Conservation (phyloP, 2,797 vertebrate genomes). For the Pristis pectinata region DNA sequence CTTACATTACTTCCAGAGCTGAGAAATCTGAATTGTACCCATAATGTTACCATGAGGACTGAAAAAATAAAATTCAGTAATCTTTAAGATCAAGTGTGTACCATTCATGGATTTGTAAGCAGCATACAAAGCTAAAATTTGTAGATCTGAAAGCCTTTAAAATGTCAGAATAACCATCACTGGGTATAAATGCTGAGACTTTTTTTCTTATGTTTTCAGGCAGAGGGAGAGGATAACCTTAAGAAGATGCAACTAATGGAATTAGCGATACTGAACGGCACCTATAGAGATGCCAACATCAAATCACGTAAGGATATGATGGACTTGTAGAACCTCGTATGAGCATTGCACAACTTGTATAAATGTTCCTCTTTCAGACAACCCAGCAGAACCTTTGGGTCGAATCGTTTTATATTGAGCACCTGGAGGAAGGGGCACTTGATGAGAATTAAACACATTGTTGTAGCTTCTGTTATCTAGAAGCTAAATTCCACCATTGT, state of each 20-base stretch:
- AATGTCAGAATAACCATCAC: neutral
- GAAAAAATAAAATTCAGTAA: neutral
- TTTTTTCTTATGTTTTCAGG: constrained; percentile 55
- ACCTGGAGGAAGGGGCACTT: neutral
- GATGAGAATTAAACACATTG: neutral
- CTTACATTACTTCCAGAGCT: neutral
- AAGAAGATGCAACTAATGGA: constrained; percentile 99
- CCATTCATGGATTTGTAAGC: neutral
- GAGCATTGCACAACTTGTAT: neutral
- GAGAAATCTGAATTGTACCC: neutral
- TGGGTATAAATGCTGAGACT: neutral
- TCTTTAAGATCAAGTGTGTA: neutral
- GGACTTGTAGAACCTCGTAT: neutral
- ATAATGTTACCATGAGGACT: neutral
- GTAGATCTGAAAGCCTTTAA: neutral
- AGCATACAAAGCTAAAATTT: too few species aligned
- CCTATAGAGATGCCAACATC: constrained; percentile 97
- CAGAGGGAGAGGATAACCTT: constrained; percentile 97
- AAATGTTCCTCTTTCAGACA: neutral
- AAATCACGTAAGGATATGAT: constrained; percentile 87
- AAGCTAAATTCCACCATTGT: neutral
- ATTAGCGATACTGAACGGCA: constrained; percentile 95
- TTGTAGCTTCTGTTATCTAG: neutral
- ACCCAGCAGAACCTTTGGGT: neutral
- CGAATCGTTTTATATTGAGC: neutral